Conservation (phyloP, 92 coral and sea anemone genomes). For the Zoanthus sociatus region DNA sequence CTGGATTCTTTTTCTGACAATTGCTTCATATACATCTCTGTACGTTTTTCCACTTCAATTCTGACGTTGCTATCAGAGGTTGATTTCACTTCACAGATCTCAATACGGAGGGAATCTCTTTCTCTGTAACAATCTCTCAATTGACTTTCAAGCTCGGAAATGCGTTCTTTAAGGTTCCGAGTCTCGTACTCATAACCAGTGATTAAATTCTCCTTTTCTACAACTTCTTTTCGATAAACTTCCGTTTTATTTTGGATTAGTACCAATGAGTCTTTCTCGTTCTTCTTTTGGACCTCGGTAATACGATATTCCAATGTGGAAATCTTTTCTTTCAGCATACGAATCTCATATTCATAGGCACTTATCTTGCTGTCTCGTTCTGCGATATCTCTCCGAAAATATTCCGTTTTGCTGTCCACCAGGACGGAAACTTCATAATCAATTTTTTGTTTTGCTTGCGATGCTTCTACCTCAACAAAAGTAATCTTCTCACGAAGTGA, state of each 20-base stretch:
- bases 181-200: conserved; percentile 10
- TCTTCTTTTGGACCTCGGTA: conserved; percentile 34
- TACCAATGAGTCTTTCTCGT: conserved; percentile 39
- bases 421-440: conserved; percentile 44
- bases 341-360: conserved; percentile 42
- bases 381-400: conserved; percentile 25
- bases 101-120: conserved; percentile 46
- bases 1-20: conserved; percentile 45
- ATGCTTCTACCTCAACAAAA: conserved; percentile 1
- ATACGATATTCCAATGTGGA: conserved; percentile 21
- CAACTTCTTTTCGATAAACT: conserved; percentile 38
- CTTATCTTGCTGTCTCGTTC: conserved; percentile 50
- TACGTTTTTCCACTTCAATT: conserved; percentile 14
- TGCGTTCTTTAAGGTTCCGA: conserved; percentile 26
- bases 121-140: conserved; percentile 34
- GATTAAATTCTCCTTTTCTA: conserved; percentile 34
- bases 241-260: conserved; percentile 43
- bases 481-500: neutral
- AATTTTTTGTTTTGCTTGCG: conserved; percentile 38
- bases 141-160: conserved; percentile 20
- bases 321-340: conserved; percentile 34
- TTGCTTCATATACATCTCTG: conserved; percentile 31
- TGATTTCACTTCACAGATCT: conserved; percentile 47
- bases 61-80: conserved; percentile 23
- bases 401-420: conserved; percentile 44